phyloP scores from a whole-genome alignment of 2,797 vertebrate genomes.

The Decapterus maruadsi region DNA sequence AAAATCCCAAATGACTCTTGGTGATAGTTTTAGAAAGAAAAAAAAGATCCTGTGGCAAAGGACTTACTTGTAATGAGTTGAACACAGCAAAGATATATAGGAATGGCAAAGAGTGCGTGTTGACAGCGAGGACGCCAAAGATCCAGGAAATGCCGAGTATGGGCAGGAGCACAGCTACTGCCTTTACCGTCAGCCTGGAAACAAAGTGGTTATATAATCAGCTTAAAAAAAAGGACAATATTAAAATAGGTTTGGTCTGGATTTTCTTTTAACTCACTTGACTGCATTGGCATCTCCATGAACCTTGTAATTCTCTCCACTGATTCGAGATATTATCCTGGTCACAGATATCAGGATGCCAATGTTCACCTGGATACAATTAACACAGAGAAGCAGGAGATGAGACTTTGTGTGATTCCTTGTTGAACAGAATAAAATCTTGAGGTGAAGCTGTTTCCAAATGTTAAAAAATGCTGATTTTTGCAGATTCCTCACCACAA shows the following conservation, averaged over 20 bases:
- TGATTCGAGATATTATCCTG: slow-evolving; percentile 96
- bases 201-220: not conserved
- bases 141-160: slow-evolving; percentile 98
- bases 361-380: slow-evolving; percentile 89
- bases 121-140: slow-evolving; percentile 95
- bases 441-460: not conserved
- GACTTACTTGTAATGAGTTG: slow-evolving; percentile 94
- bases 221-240: not conserved
- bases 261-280: slow-evolving; percentile 87
- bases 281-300: slow-evolving; percentile 93
- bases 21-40: not conserved
- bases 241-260: not conserved
- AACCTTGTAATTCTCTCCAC: slow-evolving; percentile 94
- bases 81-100: slow-evolving; percentile 95
- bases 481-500: slow-evolving; percentile 87
- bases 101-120: slow-evolving; percentile 90
- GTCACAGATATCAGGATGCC: slow-evolving; percentile 96
- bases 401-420: not conserved
- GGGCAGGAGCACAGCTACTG: slow-evolving; percentile 95
- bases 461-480: slow-evolving; percentile 5
- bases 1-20: slow-evolving; percentile 17
- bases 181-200: slow-evolving; percentile 93
- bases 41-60: not conserved
- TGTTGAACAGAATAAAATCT: not conserved
- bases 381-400: not conserved